phyloP scores from a whole-genome alignment of 2,797 vertebrate genomes.

The Mergus octosetaceus region DNA sequence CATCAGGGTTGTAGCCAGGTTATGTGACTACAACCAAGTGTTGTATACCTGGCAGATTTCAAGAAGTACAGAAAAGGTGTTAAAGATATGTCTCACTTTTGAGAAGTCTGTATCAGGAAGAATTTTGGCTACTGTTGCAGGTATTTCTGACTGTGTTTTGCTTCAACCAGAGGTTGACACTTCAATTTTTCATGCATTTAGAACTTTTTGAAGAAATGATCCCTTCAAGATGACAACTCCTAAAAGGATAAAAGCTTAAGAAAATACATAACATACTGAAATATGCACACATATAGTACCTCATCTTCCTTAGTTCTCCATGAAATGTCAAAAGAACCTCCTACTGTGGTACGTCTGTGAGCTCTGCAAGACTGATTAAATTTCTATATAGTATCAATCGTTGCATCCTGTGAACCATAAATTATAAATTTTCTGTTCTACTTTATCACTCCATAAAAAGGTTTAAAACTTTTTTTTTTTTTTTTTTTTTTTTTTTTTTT shows the following conservation, averaged over 20 bases:
- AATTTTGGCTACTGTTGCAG: neutral
- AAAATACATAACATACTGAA: conserved; percentile 64
- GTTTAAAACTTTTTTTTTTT: conserved; percentile 57
- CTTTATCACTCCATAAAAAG: conserved; percentile 73
- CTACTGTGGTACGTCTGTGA: conserved; percentile 76
- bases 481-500: conserved; percentile 19
- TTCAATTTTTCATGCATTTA: conserved; percentile 10
- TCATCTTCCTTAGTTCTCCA: conserved; percentile 77
- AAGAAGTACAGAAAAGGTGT: neutral
- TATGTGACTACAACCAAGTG: neutral
- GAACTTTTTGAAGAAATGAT: conserved; percentile 33
- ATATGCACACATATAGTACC: conserved; percentile 69
- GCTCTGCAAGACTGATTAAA: conserved; percentile 79
- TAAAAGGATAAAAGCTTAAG: conserved; percentile 62
- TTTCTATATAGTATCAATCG: conserved; percentile 77
- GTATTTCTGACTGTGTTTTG: neutral
- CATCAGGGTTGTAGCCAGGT: neutral
- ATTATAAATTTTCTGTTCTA: conserved; percentile 78
- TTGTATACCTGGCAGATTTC: neutral
- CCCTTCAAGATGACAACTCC: conserved; percentile 53
- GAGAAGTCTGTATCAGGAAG: neutral
- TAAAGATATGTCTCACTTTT: neutral
- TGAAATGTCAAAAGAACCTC: conserved; percentile 82
- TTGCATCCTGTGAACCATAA: conserved; percentile 79
- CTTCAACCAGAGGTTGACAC: neutral